Percentiles rank a stretch among this genome's conserved stretches.
These are phyloP conservation scores for Sminthurinus signatus DNA, from an alignment of 1,140 invertebrate genomes.

Conservation along the genomic window DNA sequence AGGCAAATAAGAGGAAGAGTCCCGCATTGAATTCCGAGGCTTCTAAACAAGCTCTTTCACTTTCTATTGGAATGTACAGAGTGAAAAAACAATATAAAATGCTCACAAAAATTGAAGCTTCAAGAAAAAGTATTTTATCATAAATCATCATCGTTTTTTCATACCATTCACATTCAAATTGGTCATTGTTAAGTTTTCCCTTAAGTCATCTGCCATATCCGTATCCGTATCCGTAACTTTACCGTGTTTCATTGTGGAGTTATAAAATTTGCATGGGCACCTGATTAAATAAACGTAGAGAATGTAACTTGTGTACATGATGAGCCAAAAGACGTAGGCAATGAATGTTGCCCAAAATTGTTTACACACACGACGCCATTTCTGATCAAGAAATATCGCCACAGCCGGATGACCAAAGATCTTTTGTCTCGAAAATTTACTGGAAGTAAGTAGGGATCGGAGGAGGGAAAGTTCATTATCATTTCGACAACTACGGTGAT, in stretches of 20 bases:
- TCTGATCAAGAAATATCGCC: constrained; percentile 33
- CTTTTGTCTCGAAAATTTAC: constrained; percentile 14
- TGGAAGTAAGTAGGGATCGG: constrained; percentile 5
- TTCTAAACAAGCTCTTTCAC: not conserved
- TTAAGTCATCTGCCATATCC: too few relatives aligned
- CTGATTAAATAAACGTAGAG: constrained; percentile 33
- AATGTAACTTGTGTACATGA: constrained; percentile 35
- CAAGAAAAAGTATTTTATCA: not conserved
- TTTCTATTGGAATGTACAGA: not conserved
- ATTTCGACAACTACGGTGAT: not conserved
- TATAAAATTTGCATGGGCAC: constrained; percentile 24
- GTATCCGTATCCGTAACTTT: too few relatives aligned
- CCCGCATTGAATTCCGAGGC: not conserved
- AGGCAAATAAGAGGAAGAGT: constrained; percentile 19
- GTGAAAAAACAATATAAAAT: not conserved
- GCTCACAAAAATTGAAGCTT: not conserved
- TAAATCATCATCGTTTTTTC: not conserved
- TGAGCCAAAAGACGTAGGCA: constrained; percentile 32
- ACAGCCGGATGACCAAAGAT: constrained; percentile 33
- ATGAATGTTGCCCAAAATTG: constrained; percentile 23
- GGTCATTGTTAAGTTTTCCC: too few relatives aligned
- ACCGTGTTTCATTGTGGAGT: not conserved
- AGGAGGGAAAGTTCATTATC: constrained; percentile 17
- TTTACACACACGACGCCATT: constrained; percentile 34
- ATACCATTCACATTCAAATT: too few relatives aligned